Conservation (phyloP, 2,113 vertebrate species). For the Xiphophorus couchianus region DNA sequence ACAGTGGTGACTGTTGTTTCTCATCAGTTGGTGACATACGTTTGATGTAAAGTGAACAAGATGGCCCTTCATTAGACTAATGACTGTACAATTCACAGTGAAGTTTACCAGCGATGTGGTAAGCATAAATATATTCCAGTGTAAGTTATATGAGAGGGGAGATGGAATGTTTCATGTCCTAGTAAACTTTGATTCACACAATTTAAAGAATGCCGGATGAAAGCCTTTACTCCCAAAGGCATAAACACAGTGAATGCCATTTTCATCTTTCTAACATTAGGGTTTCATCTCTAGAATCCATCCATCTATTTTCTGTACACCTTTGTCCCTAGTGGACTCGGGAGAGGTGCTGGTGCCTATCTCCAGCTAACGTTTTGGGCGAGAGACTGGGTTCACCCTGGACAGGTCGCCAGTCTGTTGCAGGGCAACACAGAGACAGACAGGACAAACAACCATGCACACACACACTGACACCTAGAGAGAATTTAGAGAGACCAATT, state of each 20-base stretch:
- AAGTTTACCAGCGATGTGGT: slow-evolving; percentile 8
- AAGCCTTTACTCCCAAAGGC: neutral
- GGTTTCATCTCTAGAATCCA: neutral
- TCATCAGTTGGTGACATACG: slow-evolving; percentile 53
- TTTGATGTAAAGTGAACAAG: slow-evolving; percentile 60
- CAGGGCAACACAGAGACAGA: too few relatives aligned
- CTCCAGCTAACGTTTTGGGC: too few relatives aligned
- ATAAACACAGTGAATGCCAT: neutral
- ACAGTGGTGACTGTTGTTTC: slow-evolving; percentile 70
- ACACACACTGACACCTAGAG: too few relatives aligned
- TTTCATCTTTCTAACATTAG: neutral
- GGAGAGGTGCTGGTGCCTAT: too few relatives aligned
- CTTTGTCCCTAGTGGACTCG: too few relatives aligned
- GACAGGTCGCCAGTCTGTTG: too few relatives aligned
- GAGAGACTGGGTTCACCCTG: too few relatives aligned
- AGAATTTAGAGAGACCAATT: too few relatives aligned
- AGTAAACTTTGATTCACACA: neutral
- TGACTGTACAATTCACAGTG: slow-evolving; percentile 21
- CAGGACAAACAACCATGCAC: too few relatives aligned
- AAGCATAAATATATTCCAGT: slow-evolving; percentile 1
- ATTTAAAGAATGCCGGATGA: neutral
- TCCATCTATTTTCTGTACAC: too few relatives aligned
- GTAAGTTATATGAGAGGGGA: neutral
- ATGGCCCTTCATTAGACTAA: slow-evolving; percentile 52
- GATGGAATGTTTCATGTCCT: neutral